A percentile compares a stretch with the other conserved stretches of the same genome.
Evolutionary conservation across 2,797 vertebrate species (phyloP).

Genomic region (Simalia tracyae): DNA sequence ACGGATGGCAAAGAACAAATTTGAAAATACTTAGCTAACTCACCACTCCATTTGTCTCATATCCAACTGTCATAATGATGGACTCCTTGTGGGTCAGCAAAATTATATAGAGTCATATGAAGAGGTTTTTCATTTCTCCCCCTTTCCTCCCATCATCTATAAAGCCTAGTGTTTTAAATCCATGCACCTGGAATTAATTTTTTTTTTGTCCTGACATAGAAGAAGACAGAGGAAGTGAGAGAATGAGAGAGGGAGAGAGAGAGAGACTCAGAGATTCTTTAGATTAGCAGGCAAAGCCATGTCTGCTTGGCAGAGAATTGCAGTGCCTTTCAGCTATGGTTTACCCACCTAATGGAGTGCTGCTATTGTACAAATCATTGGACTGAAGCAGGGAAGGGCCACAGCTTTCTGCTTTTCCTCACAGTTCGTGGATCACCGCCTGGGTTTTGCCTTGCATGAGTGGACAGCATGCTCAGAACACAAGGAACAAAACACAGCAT

Average conservation of each 20-base stretch:
- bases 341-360: neutral
- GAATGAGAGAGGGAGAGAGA: fast-evolving
- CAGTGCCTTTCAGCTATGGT: neutral
- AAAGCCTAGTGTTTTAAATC: neutral
- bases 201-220: too few species aligned
- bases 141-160: neutral
- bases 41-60: neutral
- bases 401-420: neutral
- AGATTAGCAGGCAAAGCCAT: neutral
- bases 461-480: neutral
- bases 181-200: neutral
- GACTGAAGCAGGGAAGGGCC: neutral
- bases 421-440: neutral
- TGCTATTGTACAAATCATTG: neutral
- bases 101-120: neutral
- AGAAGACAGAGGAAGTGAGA: too few species aligned
- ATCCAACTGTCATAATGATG: neutral
- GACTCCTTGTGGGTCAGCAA: neutral
- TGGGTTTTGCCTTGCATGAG: neutral
- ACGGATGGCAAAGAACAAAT: neutral
- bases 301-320: neutral
- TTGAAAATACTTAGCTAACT: neutral
- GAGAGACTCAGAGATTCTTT: too few species aligned
- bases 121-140: neutral
- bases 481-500: neutral